Conservation (phyloP, 2,888 invertebrate species). For the Seira sanloemensis region DNA sequence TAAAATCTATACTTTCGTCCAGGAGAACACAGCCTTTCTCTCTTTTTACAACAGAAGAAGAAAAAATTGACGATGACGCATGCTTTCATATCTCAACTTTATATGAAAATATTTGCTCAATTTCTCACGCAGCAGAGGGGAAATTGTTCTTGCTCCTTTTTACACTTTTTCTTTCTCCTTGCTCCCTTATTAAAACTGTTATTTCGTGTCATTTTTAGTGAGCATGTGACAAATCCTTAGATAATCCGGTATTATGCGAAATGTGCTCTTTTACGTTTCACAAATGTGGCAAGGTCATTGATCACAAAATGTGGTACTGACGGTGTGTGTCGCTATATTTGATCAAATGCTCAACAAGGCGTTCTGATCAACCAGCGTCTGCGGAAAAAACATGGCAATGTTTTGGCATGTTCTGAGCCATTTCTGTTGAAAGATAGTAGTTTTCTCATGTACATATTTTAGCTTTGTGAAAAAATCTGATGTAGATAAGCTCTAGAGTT, state of each 20-base stretch:
- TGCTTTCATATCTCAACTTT: not conserved
- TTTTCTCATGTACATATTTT: not conserved
- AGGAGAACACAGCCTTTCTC: constrained; percentile 7
- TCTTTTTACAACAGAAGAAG: not conserved
- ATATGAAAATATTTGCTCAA: too few species aligned
- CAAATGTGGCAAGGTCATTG: constrained; percentile 31
- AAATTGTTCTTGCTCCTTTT: not conserved
- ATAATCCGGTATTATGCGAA: not conserved
- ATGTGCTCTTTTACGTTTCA: not conserved
- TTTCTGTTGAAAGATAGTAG: too few species aligned
- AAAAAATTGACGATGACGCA: constrained; percentile 19
- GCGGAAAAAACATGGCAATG: too few species aligned
- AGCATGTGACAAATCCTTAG: constrained; percentile 9
- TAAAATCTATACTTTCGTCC: not conserved
- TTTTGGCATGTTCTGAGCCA: too few species aligned
- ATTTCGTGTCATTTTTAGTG: not conserved
- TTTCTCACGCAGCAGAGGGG: not conserved
- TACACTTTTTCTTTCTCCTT: not conserved
- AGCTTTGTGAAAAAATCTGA: not conserved
- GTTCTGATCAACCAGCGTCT: too few species aligned
- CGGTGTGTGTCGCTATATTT: not conserved
- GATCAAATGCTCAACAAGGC: too few species aligned
- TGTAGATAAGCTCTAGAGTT: not conserved
- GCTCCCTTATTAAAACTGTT: not conserved
- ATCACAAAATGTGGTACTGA: constrained; percentile 5